Evolutionary conservation across 2,113 vertebrate genomes (phyloP), one percentile per base, ranked within the genome.

Genomic region (Canis aureus): DNA sequence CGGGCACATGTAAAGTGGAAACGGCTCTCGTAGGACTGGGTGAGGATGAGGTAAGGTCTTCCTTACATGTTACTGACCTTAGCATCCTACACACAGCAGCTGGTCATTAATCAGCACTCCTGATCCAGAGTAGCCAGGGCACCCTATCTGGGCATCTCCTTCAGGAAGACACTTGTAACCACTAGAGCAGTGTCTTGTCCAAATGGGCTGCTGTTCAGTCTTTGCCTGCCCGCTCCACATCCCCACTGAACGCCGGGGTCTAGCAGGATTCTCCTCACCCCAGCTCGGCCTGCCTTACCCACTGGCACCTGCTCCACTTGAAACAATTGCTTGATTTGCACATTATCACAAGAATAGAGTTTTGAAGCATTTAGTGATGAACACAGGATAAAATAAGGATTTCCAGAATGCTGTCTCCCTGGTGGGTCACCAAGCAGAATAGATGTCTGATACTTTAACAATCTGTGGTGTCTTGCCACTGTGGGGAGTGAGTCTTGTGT

Each of bases 351-450:
- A n/a, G 71, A 59, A 57, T 2, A 27, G 86, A 27, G 86, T 78
- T 71, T 78, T 25, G 19, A 62, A 86, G 60, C 55, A 38, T 62
- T 66, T 0, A 0, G 62, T 0, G 2, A 73, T 32, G 90, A 51
- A 60, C 62, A 60, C 32, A 43, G 57, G 13, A 59, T 67, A 59
- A 67, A 88, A 60, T 51, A 62, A 60, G 1, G 1, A 22, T 27
- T 38, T 69, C 5, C 22, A 12, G 57, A 74, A 9, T 0, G 2
- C 62, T 2, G 0, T 0, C 0, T 35, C n/a, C 80, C 66, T 66
- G 49, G 91, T 8, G 17, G n/a, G 6, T 1, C 95, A 0, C 79
- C 32, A 4, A 22, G 32, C 85, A 4, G 92, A 64, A 51, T 25
- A 3, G 25, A 51, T 15, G 5, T 93, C 84, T 38, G 73, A 93